Base-by-base conservation (phyloP, 2,888 invertebrate species). In the Rhorus exstirpatorius region DNA sequence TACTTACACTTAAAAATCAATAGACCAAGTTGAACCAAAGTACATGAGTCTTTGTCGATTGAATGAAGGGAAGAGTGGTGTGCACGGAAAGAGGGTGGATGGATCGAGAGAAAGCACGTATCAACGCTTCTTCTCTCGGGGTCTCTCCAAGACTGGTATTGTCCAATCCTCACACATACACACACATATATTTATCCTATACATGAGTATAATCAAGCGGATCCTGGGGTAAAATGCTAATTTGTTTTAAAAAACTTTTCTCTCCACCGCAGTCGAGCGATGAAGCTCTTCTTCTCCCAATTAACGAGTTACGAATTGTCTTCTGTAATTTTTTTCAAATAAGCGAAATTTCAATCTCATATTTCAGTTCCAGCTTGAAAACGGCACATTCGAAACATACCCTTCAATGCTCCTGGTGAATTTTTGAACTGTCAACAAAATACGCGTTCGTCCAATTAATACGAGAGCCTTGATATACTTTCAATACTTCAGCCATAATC, bases 1-100 rank as follows among this genome's bases (percentile, higher is more conserved):
- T 67, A 81, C 74, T 76, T 65, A 70, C 61, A 79, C 80, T 81
- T 71, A 58, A 81, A 84, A 84, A 86, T 86, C 86, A 81, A 86
- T 86, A 83, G 61, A 67, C 79, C 76, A 55, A 86, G 84, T 81
- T 75, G 83, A 74, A 84, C 83, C 81, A 77, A 65, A 46, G 78
- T 79, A 79, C 65, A 55, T 65, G 49, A 63, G 68, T 71, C 65
- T 70, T 72, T 38, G 44, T 68, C 44, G 51, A 71, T 61, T 61
- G 70, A 70, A 79, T 72, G 44, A 68, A 53, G 60, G 31, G 63
- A 61, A 49, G 65, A 79, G 63, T 46, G 51, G 51, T 49, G 65
- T 55, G 75, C 38, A 63, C 49, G 44, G 53, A 63, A 61, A 46
- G 14, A 24, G 63, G n/a, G 26, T 12, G 24, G 53, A 26, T n/a